phyloP scores from a whole-genome alignment of 2,797 vertebrate species.

The Emydoidea blandingii region DNA sequence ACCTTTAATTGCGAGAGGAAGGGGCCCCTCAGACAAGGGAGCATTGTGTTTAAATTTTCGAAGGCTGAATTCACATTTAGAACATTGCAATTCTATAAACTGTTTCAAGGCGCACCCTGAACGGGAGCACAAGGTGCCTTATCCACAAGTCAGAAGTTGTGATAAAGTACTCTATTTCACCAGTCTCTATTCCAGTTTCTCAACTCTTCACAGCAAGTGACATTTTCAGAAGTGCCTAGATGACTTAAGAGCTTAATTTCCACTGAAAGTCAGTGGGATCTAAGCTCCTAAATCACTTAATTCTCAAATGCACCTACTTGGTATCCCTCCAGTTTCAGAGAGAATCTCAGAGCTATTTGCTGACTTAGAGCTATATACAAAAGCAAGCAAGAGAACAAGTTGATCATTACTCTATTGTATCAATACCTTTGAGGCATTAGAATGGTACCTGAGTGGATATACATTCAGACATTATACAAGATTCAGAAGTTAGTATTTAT shows the following conservation, averaged over 20 bases:
- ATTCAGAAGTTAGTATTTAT: not conserved
- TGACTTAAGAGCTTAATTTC: not conserved
- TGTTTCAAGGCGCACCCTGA: not conserved
- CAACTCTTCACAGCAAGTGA: not conserved
- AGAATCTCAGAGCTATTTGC: not conserved
- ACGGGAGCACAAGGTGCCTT: not conserved
- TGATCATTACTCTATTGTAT: too few species aligned
- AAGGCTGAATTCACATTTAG: not conserved
- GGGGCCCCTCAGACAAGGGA: not conserved
- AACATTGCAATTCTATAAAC: not conserved
- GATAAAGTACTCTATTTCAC: not conserved
- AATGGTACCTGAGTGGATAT: not conserved
- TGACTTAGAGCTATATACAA: not conserved
- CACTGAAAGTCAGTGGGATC: not conserved
- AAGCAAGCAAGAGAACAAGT: too few species aligned
- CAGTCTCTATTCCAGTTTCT: not conserved
- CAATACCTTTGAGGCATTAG: not conserved
- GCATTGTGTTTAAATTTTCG: not conserved
- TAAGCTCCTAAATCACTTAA: not conserved
- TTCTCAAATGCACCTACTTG: not conserved
- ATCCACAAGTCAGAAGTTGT: not conserved
- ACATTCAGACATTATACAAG: not conserved
- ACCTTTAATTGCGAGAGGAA: not conserved
- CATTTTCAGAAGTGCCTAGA: not conserved
- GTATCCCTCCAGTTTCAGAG: too few species aligned